Percentiles rank a stretch among this genome's conserved stretches.
These are phyloP conservation scores for Cydia splendana DNA, from an alignment of 1,140 invertebrate genomes.

Conservation along the genomic window DNA sequence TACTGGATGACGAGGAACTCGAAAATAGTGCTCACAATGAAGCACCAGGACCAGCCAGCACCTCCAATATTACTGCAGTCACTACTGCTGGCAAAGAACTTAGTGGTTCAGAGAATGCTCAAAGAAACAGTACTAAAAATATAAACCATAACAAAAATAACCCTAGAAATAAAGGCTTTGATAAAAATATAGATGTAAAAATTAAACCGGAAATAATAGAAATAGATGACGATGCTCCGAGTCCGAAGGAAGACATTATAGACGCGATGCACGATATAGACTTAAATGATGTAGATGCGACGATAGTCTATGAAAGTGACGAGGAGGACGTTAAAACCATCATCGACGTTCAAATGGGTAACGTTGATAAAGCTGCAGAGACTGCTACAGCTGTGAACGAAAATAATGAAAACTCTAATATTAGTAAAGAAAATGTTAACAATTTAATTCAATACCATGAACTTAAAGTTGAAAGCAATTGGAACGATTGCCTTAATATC, in stretches of 20 bases:
- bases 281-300: neutral
- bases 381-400: neutral
- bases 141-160: neutral
- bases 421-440: neutral
- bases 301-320: neutral
- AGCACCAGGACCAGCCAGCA: no score
- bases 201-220: neutral
- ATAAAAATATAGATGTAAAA: neutral
- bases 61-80: no score
- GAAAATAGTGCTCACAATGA: no score
- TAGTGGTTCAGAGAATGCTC: no score
- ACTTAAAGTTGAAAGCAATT: neutral
- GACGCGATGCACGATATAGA: neutral
- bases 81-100: no score
- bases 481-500: neutral
- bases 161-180: neutral
- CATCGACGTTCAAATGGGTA: neutral
- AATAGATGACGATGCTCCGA: neutral
- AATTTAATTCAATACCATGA: neutral
- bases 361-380: neutral
- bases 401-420: neutral
- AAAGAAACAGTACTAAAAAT: no score
- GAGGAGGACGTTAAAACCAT: neutral
- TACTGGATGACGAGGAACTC: neutral
- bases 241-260: neutral